phyloP scores from a whole-genome alignment of 2,888 invertebrate genomes.

The Drosophila tanythrix region DNA sequence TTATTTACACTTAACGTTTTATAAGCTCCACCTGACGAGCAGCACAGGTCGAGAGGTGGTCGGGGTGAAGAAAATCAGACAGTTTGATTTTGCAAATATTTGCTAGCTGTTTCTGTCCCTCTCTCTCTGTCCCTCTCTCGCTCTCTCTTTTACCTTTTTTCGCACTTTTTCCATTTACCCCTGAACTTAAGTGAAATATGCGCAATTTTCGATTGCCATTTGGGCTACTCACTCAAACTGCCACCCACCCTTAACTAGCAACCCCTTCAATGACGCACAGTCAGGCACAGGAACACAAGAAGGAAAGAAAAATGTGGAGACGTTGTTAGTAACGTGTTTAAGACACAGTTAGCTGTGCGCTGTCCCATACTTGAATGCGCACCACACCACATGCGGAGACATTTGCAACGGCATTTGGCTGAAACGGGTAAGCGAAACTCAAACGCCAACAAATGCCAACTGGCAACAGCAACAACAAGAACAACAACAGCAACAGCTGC shows the following conservation, averaged over 20 bases:
- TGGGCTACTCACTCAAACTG: slow-evolving; percentile 10
- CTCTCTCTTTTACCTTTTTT: slow-evolving; percentile 31
- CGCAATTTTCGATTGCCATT: slow-evolving; percentile 77
- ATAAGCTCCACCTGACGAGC: slow-evolving; percentile 43
- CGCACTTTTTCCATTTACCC: slow-evolving; percentile 59
- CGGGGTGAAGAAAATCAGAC: slow-evolving; percentile 32
- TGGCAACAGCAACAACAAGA: slow-evolving; percentile 1
- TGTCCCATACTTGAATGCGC: slow-evolving; percentile 16
- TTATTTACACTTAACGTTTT: slow-evolving; percentile 77
- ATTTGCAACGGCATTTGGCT: slow-evolving; percentile 47
- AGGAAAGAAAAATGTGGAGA: neutral
- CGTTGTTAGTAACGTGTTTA: slow-evolving; percentile 41
- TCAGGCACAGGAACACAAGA: neutral
- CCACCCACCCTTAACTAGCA: neutral
- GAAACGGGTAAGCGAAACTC: slow-evolving; percentile 43
- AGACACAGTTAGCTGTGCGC: slow-evolving; percentile 54
- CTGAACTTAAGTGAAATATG: slow-evolving; percentile 76
- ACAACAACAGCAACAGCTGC: slow-evolving; percentile 19
- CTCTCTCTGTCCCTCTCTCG: slow-evolving; percentile 25
- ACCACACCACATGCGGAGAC: slow-evolving; percentile 28
- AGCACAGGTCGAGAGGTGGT: neutral
- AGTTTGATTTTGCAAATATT: slow-evolving; percentile 78
- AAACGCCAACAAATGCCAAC: slow-evolving; percentile 42
- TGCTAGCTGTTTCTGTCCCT: slow-evolving; percentile 45
- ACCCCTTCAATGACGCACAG: neutral